Conservation (phyloP, 2,113 vertebrate genomes). For the Petaurus breviceps region DNA sequence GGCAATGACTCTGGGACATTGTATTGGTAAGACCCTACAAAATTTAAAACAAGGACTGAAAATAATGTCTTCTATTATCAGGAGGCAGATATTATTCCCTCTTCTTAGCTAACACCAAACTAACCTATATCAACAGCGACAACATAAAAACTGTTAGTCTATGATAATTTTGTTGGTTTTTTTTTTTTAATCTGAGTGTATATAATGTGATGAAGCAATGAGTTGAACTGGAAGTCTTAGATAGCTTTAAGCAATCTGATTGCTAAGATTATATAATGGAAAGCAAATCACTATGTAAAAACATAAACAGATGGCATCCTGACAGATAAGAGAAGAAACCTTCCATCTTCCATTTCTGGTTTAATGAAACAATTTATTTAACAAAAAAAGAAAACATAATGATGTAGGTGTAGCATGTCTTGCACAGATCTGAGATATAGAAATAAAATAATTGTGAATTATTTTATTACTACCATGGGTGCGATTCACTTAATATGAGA, state of each 20-base stretch:
- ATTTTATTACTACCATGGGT: not conserved
- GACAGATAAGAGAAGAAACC: not conserved
- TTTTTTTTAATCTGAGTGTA: not conserved
- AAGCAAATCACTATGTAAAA: not conserved
- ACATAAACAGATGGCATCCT: not conserved
- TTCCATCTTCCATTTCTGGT: not conserved
- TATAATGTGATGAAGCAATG: not conserved
- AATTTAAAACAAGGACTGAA: constrained; percentile 72
- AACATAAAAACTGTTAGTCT: not conserved
- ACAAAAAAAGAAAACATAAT: not conserved
- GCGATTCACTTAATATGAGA: not conserved
- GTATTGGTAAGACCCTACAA: constrained; percentile 93
- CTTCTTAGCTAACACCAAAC: not conserved
- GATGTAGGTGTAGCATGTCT: not conserved
- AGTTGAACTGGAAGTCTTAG: not conserved
- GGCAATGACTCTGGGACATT: constrained; percentile 93
- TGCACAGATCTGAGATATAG: not conserved
- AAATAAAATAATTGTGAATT: not conserved
- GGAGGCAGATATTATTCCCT: not conserved
- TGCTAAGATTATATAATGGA: not conserved
- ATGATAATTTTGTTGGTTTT: not conserved
- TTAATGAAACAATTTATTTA: not conserved
- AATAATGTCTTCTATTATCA: constrained; percentile 27
- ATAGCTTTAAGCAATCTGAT: not conserved
- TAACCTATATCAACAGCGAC: not conserved